A percentile compares a stretch with the other conserved stretches of the same genome.
These are phyloP conservation scores for Sebastes umbrosus DNA, from an alignment of 2,797 vertebrate genomes.

Conservation along the genomic window DNA sequence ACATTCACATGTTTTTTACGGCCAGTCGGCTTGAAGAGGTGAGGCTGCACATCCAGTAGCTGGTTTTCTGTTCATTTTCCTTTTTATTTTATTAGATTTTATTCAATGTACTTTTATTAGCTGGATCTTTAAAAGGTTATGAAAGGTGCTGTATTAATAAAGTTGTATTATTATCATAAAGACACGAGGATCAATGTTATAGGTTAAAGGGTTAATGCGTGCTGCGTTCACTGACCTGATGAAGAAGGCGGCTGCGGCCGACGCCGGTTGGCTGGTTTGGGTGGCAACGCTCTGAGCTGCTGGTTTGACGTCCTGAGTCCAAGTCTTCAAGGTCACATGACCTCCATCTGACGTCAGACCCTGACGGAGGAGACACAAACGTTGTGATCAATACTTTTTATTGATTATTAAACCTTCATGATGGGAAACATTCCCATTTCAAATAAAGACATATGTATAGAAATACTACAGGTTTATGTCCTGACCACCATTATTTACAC, in stretches of 20 bases:
- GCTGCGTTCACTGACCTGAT: conserved; percentile 64
- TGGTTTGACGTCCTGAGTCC: conserved; percentile 11
- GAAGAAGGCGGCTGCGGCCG: conserved; percentile 71
- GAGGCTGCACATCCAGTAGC: no score
- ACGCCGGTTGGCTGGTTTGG: conserved; percentile 38
- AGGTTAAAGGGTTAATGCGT: not conserved
- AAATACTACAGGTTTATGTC: no score
- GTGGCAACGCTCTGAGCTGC: conserved; percentile 47
- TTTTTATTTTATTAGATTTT: no score
- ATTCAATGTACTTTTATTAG: no score
- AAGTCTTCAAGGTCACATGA: not conserved
- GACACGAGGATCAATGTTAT: not conserved
- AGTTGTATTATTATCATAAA: no score
- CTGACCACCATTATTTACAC: no score
- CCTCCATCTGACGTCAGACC: conserved; percentile 1
- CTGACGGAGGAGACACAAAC: conserved; percentile 1
- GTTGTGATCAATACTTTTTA: not conserved
- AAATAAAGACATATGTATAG: no score
- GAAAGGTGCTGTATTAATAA: no score
- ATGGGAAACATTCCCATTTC: not conserved
- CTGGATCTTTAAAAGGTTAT: no score
- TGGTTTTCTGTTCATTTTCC: no score
- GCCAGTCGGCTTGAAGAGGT: no score
- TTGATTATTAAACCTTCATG: not conserved
- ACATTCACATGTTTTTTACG: no score